Conservation (phyloP, 1,140 invertebrate genomes). For the Papilio helenus region DNA sequence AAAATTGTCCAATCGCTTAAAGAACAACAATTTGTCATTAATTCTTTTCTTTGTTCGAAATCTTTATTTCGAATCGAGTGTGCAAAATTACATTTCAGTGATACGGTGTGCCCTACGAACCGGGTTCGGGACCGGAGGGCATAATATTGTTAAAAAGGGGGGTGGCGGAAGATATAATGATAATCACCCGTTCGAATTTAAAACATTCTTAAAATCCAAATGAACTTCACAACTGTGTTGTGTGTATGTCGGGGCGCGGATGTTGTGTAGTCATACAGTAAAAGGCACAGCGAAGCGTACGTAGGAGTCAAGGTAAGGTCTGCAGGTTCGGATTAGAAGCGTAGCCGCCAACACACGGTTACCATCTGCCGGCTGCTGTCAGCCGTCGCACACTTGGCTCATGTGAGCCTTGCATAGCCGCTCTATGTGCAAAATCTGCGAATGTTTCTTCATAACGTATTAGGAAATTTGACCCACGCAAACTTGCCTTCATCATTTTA, state of each 20-base stretch:
- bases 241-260: slow-evolving; percentile 39
- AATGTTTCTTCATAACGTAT: slow-evolving; percentile 4
- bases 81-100: too few species aligned
- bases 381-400: slow-evolving; percentile 47
- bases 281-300: slow-evolving; percentile 72
- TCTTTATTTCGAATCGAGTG: too few species aligned
- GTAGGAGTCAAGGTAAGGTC: slow-evolving; percentile 82
- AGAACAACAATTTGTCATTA: neutral
- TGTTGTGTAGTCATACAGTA: slow-evolving; percentile 65
- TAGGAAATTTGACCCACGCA: slow-evolving; percentile 18
- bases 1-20: neutral
- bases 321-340: slow-evolving; percentile 74
- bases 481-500: neutral
- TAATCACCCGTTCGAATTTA: too few species aligned
- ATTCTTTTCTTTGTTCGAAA: too few species aligned
- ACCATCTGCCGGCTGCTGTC: slow-evolving; percentile 59
- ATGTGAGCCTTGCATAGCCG: slow-evolving; percentile 44
- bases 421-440: slow-evolving; percentile 37
- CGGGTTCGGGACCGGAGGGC: too few species aligned
- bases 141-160: too few species aligned
- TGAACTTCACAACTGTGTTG: neutral
- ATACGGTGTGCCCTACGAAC: too few species aligned
- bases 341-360: slow-evolving; percentile 76
- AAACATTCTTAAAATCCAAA: neutral
- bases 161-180: too few species aligned